A percentile compares a stretch with the other conserved stretches of the same genome.
Evolutionary conservation across 1,140 invertebrate species (phyloP).

Genomic region (Dendroctonus valens): DNA sequence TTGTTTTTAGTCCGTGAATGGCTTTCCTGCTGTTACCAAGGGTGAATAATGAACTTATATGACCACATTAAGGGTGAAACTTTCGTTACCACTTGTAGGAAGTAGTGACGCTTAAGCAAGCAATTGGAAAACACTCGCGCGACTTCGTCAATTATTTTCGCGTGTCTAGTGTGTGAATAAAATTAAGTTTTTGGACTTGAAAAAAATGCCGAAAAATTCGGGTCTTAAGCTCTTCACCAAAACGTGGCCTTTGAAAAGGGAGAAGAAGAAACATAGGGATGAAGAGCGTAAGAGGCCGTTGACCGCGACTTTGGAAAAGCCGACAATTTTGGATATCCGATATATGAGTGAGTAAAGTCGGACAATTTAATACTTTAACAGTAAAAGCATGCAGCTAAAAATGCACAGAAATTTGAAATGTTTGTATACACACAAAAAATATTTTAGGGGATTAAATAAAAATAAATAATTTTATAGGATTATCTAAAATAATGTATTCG

Average conservation of each 20-base stretch:
- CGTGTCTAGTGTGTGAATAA: not conserved
- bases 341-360: constrained; percentile 44
- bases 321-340: constrained; percentile 56
- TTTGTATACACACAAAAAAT: no score
- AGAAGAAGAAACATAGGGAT: constrained; percentile 45
- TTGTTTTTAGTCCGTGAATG: constrained; percentile 19
- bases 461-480: no score
- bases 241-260: constrained; percentile 52
- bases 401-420: no score
- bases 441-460: no score
- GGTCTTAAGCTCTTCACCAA: constrained; percentile 45
- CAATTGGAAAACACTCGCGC: not conserved
- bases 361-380: no score
- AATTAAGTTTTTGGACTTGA: not conserved
- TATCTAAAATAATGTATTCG: no score
- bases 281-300: constrained; percentile 50
- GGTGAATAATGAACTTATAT: not conserved
- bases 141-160: not conserved
- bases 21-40: constrained; percentile 2
- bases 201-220: constrained; percentile 41
- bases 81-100: not conserved
- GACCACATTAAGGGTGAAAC: not conserved
- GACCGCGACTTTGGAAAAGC: constrained; percentile 60
- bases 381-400: no score
- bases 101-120: not conserved